These are phyloP conservation scores for Eupithecia tripunctaria DNA, from an alignment of 2,888 invertebrate genomes.

Conservation along the genomic window DNA sequence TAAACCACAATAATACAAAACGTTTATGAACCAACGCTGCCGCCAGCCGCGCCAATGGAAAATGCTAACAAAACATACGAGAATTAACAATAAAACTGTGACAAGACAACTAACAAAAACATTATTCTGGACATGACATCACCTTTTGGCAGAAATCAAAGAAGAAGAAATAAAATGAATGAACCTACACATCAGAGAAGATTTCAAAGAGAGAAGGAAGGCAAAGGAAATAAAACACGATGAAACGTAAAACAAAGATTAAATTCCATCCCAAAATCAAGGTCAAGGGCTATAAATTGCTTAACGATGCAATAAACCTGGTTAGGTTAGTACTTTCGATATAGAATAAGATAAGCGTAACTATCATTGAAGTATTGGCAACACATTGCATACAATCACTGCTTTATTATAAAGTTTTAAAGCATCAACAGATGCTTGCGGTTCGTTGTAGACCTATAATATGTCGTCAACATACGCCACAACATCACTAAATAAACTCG, in stretches of 20 bases:
- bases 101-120: conserved; percentile 42
- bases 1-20: conserved; percentile 34
- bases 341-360: background rate
- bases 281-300: conserved; percentile 19
- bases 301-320: background rate
- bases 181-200: background rate
- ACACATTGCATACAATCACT: background rate
- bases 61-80: conserved; percentile 30
- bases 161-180: conserved; percentile 20
- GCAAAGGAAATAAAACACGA: background rate
- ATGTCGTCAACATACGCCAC: conserved; percentile 38
- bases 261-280: conserved; percentile 22
- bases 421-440: conserved; percentile 32
- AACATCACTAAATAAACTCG: conserved; percentile 48
- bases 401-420: conserved; percentile 3
- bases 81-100: conserved; percentile 33
- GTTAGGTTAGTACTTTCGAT: background rate
- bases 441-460: conserved; percentile 45
- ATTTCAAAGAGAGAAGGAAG: background rate
- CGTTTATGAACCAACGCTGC: conserved; percentile 30
- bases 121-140: conserved; percentile 35
- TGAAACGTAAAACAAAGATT: background rate
- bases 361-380: background rate
- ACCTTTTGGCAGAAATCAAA: conserved; percentile 37
- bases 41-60: conserved; percentile 22